Evolutionary conservation across 2,113 vertebrate genomes (phyloP), one percentile per base, ranked within the genome.

Genomic region (Sceloporus undulatus): DNA sequence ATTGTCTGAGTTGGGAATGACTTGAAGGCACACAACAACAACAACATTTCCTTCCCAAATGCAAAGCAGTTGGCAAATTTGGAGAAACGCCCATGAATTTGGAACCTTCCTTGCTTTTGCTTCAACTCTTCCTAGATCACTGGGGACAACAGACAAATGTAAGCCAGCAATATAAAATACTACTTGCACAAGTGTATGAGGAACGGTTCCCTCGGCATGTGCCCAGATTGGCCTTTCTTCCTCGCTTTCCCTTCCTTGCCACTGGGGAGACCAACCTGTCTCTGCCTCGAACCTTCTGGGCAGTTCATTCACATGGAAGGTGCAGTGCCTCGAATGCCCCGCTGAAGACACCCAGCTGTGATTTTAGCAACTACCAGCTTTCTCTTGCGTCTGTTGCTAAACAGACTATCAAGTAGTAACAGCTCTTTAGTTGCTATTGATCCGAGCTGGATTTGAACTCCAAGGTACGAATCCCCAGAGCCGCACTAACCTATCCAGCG

Each of bases 371-470:
- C 92, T 34, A 23, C 14, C 27, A 34, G 40, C 16, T 90, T 88
- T 68, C 92, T 93, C 91, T 92, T 91, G 25, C 90, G 83, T 19
- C 84, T 89, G 91, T 80, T 79, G 91, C 92, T 92, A 92, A 94
- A 95, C 91, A 94, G 92, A 92, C 92, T 92, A 91, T 93, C 94
- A 94, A 92, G 94, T 95, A 92, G 94, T 93, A 87, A 91, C 87
- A 94, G 93, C 92, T 92, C 92, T 86, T 82, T 82, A 7, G 91
- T 86, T 91, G 91, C 88, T 90, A 91, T 94, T 93, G 93, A 88
- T 78, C 90, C 87, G 85, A 93, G 91, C 74, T 71, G 94, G 88
- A 92, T 93, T 88, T 23, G 76, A 90, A 56, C 90, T 94, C 93
- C 11, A 59, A 91, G 62, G 86, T 66, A 38, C 6, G 19, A 66